A percentile compares a stretch with the other conserved stretches of the same genome.
Evolutionary conservation across 1,140 invertebrate genomes (phyloP).

Genomic region (Drosophila elegans): DNA sequence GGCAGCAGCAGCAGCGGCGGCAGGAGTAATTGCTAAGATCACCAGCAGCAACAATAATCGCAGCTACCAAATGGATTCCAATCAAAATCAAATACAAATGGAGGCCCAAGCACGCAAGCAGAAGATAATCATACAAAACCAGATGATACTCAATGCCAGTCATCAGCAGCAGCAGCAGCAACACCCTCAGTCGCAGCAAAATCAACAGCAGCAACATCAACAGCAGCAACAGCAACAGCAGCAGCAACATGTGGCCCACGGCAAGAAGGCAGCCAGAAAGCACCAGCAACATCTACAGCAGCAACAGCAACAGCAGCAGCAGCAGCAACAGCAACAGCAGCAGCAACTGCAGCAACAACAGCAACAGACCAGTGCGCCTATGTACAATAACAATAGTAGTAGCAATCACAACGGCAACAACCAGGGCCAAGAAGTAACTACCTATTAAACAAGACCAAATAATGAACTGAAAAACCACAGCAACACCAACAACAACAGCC

Average conservation of each 20-base stretch:
- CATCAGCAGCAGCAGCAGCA: conserved; percentile 72
- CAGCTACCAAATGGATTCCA: conserved; percentile 74
- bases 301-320: conserved; percentile 59
- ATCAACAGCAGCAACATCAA: conserved; percentile 55
- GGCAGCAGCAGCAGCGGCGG: conserved; percentile 55
- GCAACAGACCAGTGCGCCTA: conserved; percentile 62
- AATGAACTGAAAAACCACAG: conserved; percentile 45
- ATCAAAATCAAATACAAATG: conserved; percentile 71
- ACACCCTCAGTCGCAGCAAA: conserved; percentile 60
- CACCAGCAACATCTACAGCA: conserved; percentile 64
- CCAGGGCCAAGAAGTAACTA: conserved; percentile 81
- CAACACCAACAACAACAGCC: conserved; percentile 52
- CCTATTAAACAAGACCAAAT: conserved; percentile 65
- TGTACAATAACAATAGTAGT: conserved; percentile 69
- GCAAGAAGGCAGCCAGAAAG: conserved; percentile 46
- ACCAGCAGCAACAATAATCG: conserved; percentile 64
- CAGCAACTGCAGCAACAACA: conserved; percentile 57
- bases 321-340: conserved; percentile 44
- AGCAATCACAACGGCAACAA: conserved; percentile 53
- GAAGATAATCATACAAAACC: conserved; percentile 84
- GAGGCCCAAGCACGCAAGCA: conserved; percentile 72
- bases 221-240: conserved; percentile 57
- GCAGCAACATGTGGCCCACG: conserved; percentile 45
- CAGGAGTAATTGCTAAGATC: conserved; percentile 54
- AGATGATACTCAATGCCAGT: conserved; percentile 81